Evolutionary conservation across 2,797 vertebrate genomes (phyloP), one percentile per base, ranked within the genome.

Genomic region (Chelon labrosus): DNA sequence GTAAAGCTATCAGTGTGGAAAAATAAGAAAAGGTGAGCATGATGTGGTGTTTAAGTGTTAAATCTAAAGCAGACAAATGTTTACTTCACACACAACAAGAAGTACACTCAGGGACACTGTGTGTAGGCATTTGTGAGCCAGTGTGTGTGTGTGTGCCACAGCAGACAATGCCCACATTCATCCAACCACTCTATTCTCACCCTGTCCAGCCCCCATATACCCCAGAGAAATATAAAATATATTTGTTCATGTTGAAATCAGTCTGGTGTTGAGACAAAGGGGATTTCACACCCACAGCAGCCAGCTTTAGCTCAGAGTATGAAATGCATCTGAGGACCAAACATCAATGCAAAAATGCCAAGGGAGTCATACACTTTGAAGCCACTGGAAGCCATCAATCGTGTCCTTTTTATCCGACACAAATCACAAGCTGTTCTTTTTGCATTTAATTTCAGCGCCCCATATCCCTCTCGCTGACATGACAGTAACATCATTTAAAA

Each of bases 161-260:
- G 62, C 62, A 79, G 68, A 94, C 91, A 93, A 93, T 85, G 76
- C 67, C 65, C 70, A 75, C 85, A 88, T 93, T 93, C 86, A 91
- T 90, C n/a, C 58, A 82, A 44, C 67, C 49, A 19, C 69, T 67
- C 60, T 38, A 61, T 65, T 78, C 74, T 74, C 72, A 73, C 57
- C 63, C 73, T 35, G 52, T 53, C 46, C 4, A 5, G 37, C 71
- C 77, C 31, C 73, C 20, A 38, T 38, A 35, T 63, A 42, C 74
- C 75, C 71, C 5, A 67, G 82, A 87, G 80, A 83, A 85, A 82
- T 64, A 69, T 64, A 57, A 84, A 86, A 84, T 79, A 66, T 75
- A 82, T 87, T 89, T 84, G 67, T 77, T 85, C 66, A 83, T 80
- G 76, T 49, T 86, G 73, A 88, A 88, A 85, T 89, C 64, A 82